phyloP scores from a whole-genome alignment of 1,140 invertebrate genomes.

The Pissodes strobi region DNA sequence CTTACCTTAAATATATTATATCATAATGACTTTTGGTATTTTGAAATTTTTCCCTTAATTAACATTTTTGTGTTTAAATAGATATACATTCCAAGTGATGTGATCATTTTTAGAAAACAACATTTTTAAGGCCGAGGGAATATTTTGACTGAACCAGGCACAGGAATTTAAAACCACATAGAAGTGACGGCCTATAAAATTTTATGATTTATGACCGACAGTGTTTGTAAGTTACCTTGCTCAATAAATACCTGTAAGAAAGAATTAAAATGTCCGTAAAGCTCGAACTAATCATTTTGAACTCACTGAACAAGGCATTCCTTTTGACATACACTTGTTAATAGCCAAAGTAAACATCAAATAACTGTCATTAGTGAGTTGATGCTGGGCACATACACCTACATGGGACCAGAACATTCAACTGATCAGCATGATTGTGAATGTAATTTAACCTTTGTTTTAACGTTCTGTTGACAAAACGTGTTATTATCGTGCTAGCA shows the following conservation, averaged over 20 bases:
- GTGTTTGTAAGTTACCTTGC: neutral
- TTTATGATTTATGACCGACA: no score
- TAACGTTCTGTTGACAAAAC: slow-evolving; percentile 18
- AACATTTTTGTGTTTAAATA: no score
- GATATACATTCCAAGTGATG: no score
- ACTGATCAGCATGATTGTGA: slow-evolving; percentile 17
- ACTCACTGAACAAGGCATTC: slow-evolving; percentile 30
- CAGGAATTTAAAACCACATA: no score
- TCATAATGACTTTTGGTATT: no score
- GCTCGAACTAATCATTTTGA: slow-evolving; percentile 6
- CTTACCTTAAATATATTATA: no score
- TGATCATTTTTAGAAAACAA: no score
- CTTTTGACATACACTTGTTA: slow-evolving; percentile 22
- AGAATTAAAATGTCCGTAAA: slow-evolving; percentile 17
- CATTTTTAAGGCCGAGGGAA: no score
- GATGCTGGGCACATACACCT: slow-evolving; percentile 33
- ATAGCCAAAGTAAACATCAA: slow-evolving; percentile 3
- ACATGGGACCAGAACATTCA: slow-evolving; percentile 20
- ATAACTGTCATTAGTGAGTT: slow-evolving; percentile 34
- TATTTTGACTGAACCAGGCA: no score
- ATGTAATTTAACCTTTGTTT: slow-evolving; percentile 29
- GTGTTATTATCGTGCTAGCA: slow-evolving; percentile 1
- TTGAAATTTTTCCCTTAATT: no score
- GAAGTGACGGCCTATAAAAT: no score
- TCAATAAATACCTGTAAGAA: slow-evolving; percentile 14